Base-by-base conservation (phyloP, 1,140 invertebrate species). In the Phymorhynchus buccinoides region DNA sequence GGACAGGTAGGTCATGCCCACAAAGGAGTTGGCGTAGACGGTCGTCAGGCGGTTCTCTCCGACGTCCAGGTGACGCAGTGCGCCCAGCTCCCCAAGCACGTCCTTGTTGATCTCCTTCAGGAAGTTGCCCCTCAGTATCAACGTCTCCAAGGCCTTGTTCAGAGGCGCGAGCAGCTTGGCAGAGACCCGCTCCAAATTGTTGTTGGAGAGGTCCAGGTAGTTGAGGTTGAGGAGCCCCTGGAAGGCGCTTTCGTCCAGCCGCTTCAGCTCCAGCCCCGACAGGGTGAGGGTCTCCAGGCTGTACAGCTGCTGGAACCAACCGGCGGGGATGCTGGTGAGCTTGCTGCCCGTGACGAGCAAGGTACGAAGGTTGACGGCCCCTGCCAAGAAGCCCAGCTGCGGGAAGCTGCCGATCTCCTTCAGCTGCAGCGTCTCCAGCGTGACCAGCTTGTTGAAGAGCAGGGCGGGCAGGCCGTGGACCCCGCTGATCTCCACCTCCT, bases 231-330 rank as follows among this genome's bases (percentile, higher is more conserved):
- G 27, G 6, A 86, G 75, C 9, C 85, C 85, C 16, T 44, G 32
- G 52, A 86, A 83, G 30, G 39, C 75, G 41, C 35, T 35, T 37
- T 83, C 80, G 35, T 79, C 62, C 4, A 86, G 80, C 77, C 66
- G 35, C 41, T 77, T 42, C 7, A 86, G 48, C 48, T 80, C 39
- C n/a, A 52, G 48, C 18, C 83, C 48, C 30, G 80, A 77, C 9
- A 86, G 73, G 30, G 62, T 78, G 9, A 86, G 81, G n/a, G 85
- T 78, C 30, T 68, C 41, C 37, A 86, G 52, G n/a, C 77, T 86
- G 52, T 79, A 35, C 7, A 86, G 82, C 27, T 86, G 52, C 52
- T 30, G 35, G 62, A 86, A 86, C 85, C 85, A 86, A 6, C 66
- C 41, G 1, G 75, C 62, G 27, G 85, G 85, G 12, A 86, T 80